A percentile compares a stretch with the other conserved stretches of the same genome.
These are phyloP conservation scores for Tridacna crocea DNA, from an alignment of 2,888 invertebrate species.

Conservation along the genomic window DNA sequence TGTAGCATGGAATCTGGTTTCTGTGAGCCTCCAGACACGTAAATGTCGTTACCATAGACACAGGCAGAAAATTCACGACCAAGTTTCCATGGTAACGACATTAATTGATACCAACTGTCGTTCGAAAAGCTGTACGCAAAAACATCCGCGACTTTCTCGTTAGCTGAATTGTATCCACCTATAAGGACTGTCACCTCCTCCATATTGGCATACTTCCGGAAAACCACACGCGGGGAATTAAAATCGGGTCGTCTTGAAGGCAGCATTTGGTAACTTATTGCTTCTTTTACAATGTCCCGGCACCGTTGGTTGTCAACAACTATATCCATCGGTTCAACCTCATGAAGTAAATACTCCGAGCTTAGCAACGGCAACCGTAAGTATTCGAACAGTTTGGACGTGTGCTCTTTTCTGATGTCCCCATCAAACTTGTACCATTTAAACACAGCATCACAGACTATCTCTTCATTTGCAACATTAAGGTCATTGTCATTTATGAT, in stretches of 20 bases:
- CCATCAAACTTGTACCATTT: constrained; percentile 89
- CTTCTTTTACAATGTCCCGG: constrained; percentile 70
- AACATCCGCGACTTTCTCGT: constrained; percentile 70
- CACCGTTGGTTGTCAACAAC: constrained; percentile 66
- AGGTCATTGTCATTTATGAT: constrained; percentile 92
- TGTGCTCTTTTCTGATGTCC: constrained; percentile 84
- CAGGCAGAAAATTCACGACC: constrained; percentile 70
- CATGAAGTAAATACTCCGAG: constrained; percentile 71
- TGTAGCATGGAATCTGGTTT: constrained; percentile 65
- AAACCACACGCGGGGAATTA: constrained; percentile 66
- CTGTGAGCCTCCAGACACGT: constrained; percentile 72
- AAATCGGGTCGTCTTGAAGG: constrained; percentile 70
- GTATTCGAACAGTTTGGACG: constrained; percentile 80
- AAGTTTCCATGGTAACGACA: constrained; percentile 65
- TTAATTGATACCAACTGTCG: constrained; percentile 68
- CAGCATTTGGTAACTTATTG: constrained; percentile 74
- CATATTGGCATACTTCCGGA: constrained; percentile 66
- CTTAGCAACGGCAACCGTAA: constrained; percentile 73
- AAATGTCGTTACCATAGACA: constrained; percentile 72
- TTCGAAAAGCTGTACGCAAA: constrained; percentile 67
- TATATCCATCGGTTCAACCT: constrained; percentile 69
- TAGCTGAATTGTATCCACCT: constrained; percentile 69
- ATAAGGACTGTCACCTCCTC: constrained; percentile 71
- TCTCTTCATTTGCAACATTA: constrained; percentile 94
- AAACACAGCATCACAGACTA: constrained; percentile 90